These are phyloP conservation scores for Micropterix aruncella DNA, from an alignment of 2,888 invertebrate genomes.

Conservation along the genomic window DNA sequence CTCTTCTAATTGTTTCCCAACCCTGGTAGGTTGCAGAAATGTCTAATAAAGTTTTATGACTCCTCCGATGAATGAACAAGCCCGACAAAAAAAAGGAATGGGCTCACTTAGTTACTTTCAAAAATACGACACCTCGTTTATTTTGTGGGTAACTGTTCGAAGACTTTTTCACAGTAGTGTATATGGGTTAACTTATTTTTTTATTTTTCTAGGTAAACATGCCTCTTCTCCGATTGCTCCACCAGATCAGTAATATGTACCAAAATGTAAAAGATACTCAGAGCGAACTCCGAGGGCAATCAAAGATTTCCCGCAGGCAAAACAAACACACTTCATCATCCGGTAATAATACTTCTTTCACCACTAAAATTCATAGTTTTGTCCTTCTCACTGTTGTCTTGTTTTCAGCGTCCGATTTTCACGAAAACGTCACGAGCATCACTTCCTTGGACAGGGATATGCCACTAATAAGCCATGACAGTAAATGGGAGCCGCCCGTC, in stretches of 20 bases:
- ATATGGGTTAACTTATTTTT: too few species aligned
- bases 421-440: conserved; percentile 40
- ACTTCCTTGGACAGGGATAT: conserved; percentile 28
- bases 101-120: too few species aligned
- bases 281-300: conserved; percentile 64
- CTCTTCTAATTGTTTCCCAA: too few species aligned
- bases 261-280: conserved; percentile 94
- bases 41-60: too few species aligned
- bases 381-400: too few species aligned
- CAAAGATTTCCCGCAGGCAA: conserved; percentile 25
- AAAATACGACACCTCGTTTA: too few species aligned
- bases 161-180: too few species aligned
- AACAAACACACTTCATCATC: conserved; percentile 28
- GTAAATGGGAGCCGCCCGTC: conserved; percentile 26
- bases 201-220: conserved; percentile 69
- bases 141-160: too few species aligned
- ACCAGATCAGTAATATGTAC: conserved; percentile 96
- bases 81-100: too few species aligned
- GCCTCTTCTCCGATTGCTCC: conserved; percentile 80
- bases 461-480: conserved; percentile 21
- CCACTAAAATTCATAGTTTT: too few species aligned
- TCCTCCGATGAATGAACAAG: too few species aligned
- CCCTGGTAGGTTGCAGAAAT: too few species aligned
- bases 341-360: conserved; percentile 16
- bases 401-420: conserved; percentile 43